Evolutionary conservation across 2,113 vertebrate genomes (phyloP).

Genomic region (Cisticola juncidis): DNA sequence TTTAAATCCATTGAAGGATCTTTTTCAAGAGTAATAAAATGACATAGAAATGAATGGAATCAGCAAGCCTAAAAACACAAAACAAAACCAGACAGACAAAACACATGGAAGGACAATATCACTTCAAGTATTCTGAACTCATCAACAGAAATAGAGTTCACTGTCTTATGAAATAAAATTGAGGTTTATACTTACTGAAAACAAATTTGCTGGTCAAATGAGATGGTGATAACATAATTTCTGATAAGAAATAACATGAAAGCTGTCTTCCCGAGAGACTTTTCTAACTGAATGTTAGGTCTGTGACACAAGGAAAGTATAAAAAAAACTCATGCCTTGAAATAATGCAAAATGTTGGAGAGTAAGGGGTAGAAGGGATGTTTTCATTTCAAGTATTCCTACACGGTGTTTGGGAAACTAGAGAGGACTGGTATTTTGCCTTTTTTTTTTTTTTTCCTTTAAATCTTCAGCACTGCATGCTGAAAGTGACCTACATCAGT

Average conservation of each 20-base stretch:
- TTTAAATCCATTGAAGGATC: background rate
- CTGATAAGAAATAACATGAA: background rate
- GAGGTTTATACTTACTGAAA: background rate
- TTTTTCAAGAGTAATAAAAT: background rate
- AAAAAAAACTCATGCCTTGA: background rate
- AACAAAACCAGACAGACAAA: background rate
- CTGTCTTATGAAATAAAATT: background rate
- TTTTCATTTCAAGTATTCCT: background rate
- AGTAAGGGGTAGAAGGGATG: background rate
- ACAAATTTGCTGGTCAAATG: background rate
- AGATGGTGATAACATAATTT: background rate
- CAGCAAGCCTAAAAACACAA: background rate
- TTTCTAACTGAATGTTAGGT: background rate
- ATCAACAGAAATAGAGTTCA: background rate
- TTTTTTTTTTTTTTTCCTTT: background rate
- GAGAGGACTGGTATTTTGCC: background rate
- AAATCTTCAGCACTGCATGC: constrained; percentile 52
- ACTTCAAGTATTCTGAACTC: background rate
- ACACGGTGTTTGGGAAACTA: background rate
- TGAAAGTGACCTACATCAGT: constrained; percentile 72
- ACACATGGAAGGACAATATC: background rate
- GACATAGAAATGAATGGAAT: background rate
- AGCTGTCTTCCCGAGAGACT: background rate
- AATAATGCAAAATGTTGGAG: background rate
- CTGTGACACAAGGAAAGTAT: background rate